Evolutionary conservation across 2,888 invertebrate genomes (phyloP), one percentile per base, ranked within the genome.

Genomic region (Elegia similella): DNA sequence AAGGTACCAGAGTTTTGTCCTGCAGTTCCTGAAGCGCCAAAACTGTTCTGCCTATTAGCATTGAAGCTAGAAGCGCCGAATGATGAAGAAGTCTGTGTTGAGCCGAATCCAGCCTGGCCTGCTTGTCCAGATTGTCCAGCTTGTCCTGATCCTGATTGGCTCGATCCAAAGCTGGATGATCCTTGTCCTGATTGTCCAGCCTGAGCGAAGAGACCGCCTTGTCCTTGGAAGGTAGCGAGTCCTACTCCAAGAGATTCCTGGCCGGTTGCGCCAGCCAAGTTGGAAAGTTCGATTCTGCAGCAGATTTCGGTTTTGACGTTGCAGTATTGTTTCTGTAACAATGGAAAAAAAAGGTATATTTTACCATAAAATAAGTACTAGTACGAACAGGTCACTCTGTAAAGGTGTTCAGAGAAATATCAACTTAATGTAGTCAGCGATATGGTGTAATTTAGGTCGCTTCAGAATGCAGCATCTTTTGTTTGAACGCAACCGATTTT

Each of bases 271-370:
- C 84, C 83, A 29, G 74, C 60, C 0, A 79, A 60, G 2, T 79
- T 67, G 23, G 82, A 67, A 10, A 82, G 70, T 60, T 88, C 89
- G 48, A 91, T 74, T 58, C 88, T 81, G 79, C 92, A 92, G 85
- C 92, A 92, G 59, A 89, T 82, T 73, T 92, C 92, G 0, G 83
- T 84, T 2, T 81, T 78, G 1, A 78, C 72, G 69, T 85, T 89
- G 84, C 92, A 92, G 75, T 87, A 90, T 57, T 89, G 88, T 63
- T 88, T 89, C 90, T 91, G 82, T 68, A 80, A 86, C 82, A 87
- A 82, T 32, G 44, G 23, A 23, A 67, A 60, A 68, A 6, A 46
- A 5, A 34, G 32, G 32, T 32, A 1, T 34, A 34, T 32, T 32
- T n/a, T n/a, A n/a, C n/a, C n/a, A n/a, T n/a, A n/a, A n/a, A n/a